These are phyloP conservation scores for Xyrichtys novacula DNA, from an alignment of 2,797 vertebrate genomes.

Conservation along the genomic window DNA sequence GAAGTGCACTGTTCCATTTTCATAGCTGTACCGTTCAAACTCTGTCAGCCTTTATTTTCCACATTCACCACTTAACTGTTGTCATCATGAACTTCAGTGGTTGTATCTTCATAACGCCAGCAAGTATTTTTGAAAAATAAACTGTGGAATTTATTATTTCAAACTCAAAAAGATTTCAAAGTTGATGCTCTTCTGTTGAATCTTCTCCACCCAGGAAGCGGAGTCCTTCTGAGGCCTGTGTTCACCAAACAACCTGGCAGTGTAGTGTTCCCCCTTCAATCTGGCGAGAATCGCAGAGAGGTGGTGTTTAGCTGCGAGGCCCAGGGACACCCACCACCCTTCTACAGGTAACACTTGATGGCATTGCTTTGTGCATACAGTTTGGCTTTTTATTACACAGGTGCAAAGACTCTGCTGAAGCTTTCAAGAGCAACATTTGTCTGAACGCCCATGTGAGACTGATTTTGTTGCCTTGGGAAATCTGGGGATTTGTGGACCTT, in stretches of 20 bases:
- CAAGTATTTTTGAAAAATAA: too few species aligned
- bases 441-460: slow-evolving; percentile 5
- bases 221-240: slow-evolving; percentile 86
- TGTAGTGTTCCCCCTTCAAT: slow-evolving; percentile 91
- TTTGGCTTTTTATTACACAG: background rate
- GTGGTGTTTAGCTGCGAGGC: slow-evolving; percentile 94
- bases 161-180: slow-evolving; percentile 41
- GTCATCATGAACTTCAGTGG: too few species aligned
- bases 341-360: slow-evolving; percentile 86
- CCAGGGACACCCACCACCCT: slow-evolving; percentile 90
- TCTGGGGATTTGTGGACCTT: slow-evolving; percentile 36
- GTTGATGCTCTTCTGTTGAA: slow-evolving; percentile 48
- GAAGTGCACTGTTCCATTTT: too few species aligned
- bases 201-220: slow-evolving; percentile 85
- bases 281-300: slow-evolving; percentile 87
- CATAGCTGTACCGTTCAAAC: too few species aligned
- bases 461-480: slow-evolving; percentile 30
- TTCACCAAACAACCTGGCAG: slow-evolving; percentile 94
- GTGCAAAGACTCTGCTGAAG: slow-evolving; percentile 17
- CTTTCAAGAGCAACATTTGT: slow-evolving; percentile 34
- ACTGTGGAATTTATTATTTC: slow-evolving; percentile 29
- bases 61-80: too few species aligned
- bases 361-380: slow-evolving; percentile 26
- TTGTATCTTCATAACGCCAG: too few species aligned
- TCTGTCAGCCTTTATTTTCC: slow-evolving; percentile 22